Percentiles rank a stretch among this genome's conserved stretches.
Conservation (phyloP, 2,888 invertebrate species). For the Heliconius ismenius region DNA sequence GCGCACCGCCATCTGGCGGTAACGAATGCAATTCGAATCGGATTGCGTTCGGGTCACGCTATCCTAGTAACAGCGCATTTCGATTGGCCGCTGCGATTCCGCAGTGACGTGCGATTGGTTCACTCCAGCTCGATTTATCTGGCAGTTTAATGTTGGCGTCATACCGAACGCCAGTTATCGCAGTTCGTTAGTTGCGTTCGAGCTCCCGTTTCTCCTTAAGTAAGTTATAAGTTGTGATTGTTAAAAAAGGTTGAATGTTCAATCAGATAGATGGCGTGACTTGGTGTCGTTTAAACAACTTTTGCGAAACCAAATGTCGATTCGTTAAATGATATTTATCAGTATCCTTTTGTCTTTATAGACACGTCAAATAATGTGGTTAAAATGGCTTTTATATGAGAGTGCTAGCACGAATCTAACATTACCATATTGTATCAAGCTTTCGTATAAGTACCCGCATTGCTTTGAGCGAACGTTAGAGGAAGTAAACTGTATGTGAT, state of each 20-base stretch:
- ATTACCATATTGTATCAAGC: constrained; percentile 55
- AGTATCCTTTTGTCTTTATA: constrained; percentile 78
- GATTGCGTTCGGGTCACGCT: constrained; percentile 81
- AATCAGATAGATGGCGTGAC: constrained; percentile 81
- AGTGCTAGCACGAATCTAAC: constrained; percentile 62
- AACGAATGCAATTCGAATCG: constrained; percentile 78
- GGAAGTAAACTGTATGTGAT: constrained; percentile 31
- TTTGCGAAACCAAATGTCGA: constrained; percentile 74
- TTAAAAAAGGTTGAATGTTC: constrained; percentile 70
- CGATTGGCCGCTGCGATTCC: constrained; percentile 77
- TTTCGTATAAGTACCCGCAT: constrained; percentile 63
- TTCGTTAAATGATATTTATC: constrained; percentile 81
- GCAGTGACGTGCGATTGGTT: constrained; percentile 73
- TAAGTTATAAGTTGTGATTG: constrained; percentile 80
- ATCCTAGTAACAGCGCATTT: constrained; percentile 73
- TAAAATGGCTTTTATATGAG: constrained; percentile 60
- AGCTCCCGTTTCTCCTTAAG: constrained; percentile 77
- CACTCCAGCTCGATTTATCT: constrained; percentile 69
- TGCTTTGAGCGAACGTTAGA: constrained; percentile 46
- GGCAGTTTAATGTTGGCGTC: constrained; percentile 71
- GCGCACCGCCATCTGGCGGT: constrained; percentile 78
- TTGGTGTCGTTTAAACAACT: constrained; percentile 75
- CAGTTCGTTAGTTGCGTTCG: constrained; percentile 74
- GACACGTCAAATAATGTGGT: constrained; percentile 71
- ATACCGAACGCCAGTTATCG: constrained; percentile 72